Evolutionary conservation across 2,888 invertebrate genomes (phyloP).

Genomic region (Lasioglossum leucozonium): DNA sequence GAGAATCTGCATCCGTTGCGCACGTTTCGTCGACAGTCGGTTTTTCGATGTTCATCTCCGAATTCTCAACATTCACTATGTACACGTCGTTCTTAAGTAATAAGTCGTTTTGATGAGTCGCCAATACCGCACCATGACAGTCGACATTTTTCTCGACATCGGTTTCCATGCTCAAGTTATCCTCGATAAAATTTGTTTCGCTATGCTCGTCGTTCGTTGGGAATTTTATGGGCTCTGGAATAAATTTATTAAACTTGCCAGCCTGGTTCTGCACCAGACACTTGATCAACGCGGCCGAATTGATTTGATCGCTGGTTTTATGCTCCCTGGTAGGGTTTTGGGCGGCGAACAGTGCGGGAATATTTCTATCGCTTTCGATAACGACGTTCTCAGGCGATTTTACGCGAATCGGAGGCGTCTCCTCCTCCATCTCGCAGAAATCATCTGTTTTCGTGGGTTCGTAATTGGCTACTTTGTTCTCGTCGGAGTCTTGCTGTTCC

Average conservation of each 20-base stretch:
- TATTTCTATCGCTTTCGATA: constrained; percentile 18
- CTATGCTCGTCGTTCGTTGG: constrained; percentile 58
- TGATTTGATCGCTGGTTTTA: constrained; percentile 31
- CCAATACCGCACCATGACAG: constrained; percentile 47
- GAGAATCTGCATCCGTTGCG: constrained; percentile 28
- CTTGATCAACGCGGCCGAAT: constrained; percentile 58
- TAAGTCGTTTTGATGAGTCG: constrained; percentile 50
- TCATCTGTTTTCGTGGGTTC: constrained; percentile 45
- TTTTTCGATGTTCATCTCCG: constrained; percentile 48
- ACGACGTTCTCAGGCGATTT: constrained; percentile 50
- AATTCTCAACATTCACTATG: constrained; percentile 32
- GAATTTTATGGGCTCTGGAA: constrained; percentile 21
- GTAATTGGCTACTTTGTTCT: constrained; percentile 49
- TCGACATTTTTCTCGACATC: constrained; percentile 25
- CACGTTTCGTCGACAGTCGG: constrained; percentile 28
- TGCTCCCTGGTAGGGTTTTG: constrained; percentile 57
- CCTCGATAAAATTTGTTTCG: constrained; percentile 54
- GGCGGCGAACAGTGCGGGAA: constrained; percentile 26
- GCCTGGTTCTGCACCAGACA: constrained; percentile 62
- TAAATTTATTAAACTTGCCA: constrained; percentile 37
- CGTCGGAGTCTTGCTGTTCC: constrained; percentile 28
- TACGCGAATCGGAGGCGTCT: constrained; percentile 73
- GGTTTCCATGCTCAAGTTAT: constrained; percentile 25
- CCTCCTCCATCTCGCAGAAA: constrained; percentile 69
- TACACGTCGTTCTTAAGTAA: constrained; percentile 48